Evolutionary conservation across 1,140 invertebrate genomes (phyloP).

Genomic region (Euwallacea similis): DNA sequence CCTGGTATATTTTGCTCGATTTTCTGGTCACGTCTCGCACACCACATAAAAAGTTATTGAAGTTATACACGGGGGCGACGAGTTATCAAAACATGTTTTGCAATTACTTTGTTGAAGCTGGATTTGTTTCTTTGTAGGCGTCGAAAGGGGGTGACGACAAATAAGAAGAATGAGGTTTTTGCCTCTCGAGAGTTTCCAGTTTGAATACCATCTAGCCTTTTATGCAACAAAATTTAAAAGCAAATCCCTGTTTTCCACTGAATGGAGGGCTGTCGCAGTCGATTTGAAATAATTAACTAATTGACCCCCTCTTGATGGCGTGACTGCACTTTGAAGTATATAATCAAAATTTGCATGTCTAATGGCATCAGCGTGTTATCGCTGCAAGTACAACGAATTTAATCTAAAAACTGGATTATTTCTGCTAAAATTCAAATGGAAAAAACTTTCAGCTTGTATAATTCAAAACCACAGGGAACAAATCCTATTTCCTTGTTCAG

Average conservation of each 20-base stretch:
- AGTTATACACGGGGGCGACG: slow-evolving; percentile 1
- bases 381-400: background rate
- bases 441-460: slow-evolving; percentile 31
- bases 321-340: background rate
- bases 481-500: slow-evolving; percentile 31
- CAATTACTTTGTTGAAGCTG: background rate
- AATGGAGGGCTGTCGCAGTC: background rate
- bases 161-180: too few relatives aligned
- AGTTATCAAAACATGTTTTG: slow-evolving; percentile 4
- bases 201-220: background rate
- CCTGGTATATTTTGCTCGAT: background rate
- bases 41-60: slow-evolving; percentile 7
- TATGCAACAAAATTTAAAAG: background rate
- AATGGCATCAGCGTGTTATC: background rate
- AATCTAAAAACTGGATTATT: background rate
- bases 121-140: slow-evolving; percentile 1
- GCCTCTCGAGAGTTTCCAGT: background rate
- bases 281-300: slow-evolving; percentile 1
- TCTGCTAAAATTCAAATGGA: background rate
- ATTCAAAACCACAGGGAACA: slow-evolving; percentile 31
- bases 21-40: background rate
- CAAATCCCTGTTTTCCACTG: background rate
- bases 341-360: background rate
- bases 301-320: background rate
- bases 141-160: too few relatives aligned